Conservation (phyloP, 2,797 vertebrate species). For the Neosilurus hyrtlii region DNA sequence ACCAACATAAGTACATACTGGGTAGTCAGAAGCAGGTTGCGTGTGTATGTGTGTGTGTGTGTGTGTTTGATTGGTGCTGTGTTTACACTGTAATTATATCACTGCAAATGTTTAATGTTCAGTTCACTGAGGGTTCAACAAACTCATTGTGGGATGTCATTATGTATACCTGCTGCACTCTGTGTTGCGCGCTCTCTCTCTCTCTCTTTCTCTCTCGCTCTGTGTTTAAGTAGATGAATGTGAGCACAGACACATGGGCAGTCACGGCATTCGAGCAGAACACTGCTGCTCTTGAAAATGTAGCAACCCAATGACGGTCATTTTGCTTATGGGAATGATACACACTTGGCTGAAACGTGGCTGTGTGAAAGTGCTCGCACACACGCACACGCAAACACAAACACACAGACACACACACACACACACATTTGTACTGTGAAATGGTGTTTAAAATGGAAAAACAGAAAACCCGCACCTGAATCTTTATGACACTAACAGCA, state of each 20-base stretch:
- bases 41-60: not conserved
- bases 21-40: too few species aligned
- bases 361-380: not conserved
- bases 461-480: not conserved
- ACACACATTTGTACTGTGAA: not conserved
- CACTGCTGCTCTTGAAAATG: not conserved
- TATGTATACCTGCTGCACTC: constrained; percentile 11
- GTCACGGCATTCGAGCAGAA: constrained; percentile 1
- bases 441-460: constrained; percentile 7
- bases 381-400: not conserved
- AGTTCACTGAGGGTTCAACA: constrained; percentile 23
- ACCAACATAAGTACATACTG: too few species aligned
- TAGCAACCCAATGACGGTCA: not conserved
- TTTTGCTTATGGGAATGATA: constrained; percentile 8
- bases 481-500: not conserved
- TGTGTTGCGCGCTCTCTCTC: constrained; percentile 23
- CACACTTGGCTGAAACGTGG: not conserved
- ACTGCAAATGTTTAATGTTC: constrained; percentile 15
- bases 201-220: constrained; percentile 23
- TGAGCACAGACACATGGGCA: constrained; percentile 10
- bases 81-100: constrained; percentile 23
- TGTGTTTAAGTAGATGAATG: constrained; percentile 22
- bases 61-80: not conserved
- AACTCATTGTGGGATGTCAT: constrained; percentile 20
- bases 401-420: not conserved